Evolutionary conservation across 2,888 invertebrate genomes (phyloP).

Genomic region (Rotaria socialis): DNA sequence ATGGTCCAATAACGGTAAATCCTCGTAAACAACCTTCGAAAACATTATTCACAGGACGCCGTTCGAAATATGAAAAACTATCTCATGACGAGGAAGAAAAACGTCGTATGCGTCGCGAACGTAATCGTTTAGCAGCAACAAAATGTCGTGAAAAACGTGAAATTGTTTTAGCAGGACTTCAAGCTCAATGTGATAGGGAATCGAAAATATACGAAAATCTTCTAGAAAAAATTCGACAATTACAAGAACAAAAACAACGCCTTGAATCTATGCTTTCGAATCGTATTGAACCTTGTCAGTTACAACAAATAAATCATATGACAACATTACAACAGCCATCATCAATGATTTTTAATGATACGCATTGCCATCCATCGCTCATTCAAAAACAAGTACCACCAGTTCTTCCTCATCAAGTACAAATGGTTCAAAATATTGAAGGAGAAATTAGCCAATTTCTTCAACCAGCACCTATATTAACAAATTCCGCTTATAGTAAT

Average conservation of each 20-base stretch:
- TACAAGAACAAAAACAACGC: neutral
- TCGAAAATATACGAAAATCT: neutral
- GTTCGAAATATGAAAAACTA: constrained; percentile 22
- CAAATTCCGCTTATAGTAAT: neutral
- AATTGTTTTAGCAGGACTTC: neutral
- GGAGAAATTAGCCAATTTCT: neutral
- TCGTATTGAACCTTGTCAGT: neutral
- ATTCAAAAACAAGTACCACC: neutral
- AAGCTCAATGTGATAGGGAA: neutral
- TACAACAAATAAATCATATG: neutral
- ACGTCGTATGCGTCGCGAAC: neutral
- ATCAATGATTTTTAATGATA: neutral
- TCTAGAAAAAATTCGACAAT: neutral
- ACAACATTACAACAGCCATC: neutral
- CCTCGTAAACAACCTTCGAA: neutral
- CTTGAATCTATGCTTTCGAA: neutral
- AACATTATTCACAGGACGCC: constrained; percentile 30
- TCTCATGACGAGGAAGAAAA: neutral
- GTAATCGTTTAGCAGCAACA: constrained; percentile 6
- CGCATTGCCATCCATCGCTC: too few species aligned
- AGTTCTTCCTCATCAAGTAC: neutral
- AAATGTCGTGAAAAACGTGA: constrained; percentile 37
- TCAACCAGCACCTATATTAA: neutral
- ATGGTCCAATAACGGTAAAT: constrained; percentile 23
- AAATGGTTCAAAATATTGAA: neutral